phyloP scores from a whole-genome alignment of 2,113 vertebrate species.

The Trinectes maculatus region DNA sequence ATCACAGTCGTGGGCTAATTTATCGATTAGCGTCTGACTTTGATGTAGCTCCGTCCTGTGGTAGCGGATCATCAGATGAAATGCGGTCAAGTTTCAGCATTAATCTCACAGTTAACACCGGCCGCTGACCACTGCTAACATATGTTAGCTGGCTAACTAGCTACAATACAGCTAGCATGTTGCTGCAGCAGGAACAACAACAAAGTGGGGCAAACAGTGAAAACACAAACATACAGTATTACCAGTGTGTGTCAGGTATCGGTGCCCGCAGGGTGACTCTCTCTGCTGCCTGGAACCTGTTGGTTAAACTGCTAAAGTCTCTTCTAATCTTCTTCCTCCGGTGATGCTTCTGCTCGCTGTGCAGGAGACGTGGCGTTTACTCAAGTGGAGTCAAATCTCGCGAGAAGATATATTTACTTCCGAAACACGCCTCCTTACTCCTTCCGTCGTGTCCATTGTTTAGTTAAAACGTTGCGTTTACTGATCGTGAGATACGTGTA shows the following conservation, averaged over 20 bases:
- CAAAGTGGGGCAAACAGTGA: neutral
- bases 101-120: conserved; percentile 32
- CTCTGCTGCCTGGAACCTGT: neutral
- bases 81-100: neutral
- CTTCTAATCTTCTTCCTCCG: neutral
- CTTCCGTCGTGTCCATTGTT: neutral
- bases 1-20: neutral
- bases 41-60: neutral
- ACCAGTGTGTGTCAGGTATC: conserved; percentile 42
- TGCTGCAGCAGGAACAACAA: conserved; percentile 3
- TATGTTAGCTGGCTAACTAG: conserved; percentile 35
- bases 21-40: neutral
- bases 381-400: conserved; percentile 61
- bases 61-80: conserved; percentile 18
- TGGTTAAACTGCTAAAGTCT: neutral
- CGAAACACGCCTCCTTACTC: neutral
- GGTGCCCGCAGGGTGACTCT: neutral
- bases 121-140: neutral
- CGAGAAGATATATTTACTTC: conserved; percentile 33
- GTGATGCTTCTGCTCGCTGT: conserved; percentile 22
- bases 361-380: conserved; percentile 76
- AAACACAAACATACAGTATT: neutral
- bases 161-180: conserved; percentile 32
- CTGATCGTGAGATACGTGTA: too few species aligned
- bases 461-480: too few species aligned